Evolutionary conservation across 1,140 invertebrate genomes (phyloP), one percentile per base, ranked within the genome.

Genomic region (Pogonomyrmex barbatus): DNA sequence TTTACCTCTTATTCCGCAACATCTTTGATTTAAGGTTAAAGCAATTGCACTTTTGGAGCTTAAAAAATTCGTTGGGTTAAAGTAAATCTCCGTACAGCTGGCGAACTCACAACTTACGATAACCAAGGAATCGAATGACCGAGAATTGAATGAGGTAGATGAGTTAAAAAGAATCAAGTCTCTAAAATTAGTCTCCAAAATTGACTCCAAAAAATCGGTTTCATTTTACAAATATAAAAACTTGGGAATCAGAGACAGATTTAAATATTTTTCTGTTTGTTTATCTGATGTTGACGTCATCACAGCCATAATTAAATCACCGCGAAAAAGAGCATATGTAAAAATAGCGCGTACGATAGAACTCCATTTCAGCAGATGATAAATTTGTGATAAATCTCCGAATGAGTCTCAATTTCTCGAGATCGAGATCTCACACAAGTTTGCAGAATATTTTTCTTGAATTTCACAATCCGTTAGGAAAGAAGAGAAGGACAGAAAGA

Each of bases 1-100:
- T 70, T 68, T n/a, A 70, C 47, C 62, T 30, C n/a, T 24, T 24
- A 24, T 42, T 79, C n/a, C 77, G 39, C 36, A 24, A 24, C 24
- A 42, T 67, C 14, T 67, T 9, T 67, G 17, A 79, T n/a, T 68
- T 70, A 12, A 39, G 2, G 0, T 68, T 52, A 54, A 42, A 76
- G 50, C 77, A 6, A 42, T 39, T 6, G 12, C 24, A 52, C 14
- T 24, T 39, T 14, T 10, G 24, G 17, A 76, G 17, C 62, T 62
- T 2, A 12, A 47, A 50, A 71, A 0, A 10, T 52, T 50, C 24
- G 47, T 39, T 10, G 17, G 10, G 4, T 4, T 42, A 42, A 42
- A 30, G 42, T 58, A 42, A 6, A 45, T 14, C 12, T 45, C 54
- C 45, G 10, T 17, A 2, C 33, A n/a, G 17, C 24, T 33, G 50